These are phyloP conservation scores for Vespertilio murinus DNA, from an alignment of 2,797 vertebrate species.

Conservation along the genomic window DNA sequence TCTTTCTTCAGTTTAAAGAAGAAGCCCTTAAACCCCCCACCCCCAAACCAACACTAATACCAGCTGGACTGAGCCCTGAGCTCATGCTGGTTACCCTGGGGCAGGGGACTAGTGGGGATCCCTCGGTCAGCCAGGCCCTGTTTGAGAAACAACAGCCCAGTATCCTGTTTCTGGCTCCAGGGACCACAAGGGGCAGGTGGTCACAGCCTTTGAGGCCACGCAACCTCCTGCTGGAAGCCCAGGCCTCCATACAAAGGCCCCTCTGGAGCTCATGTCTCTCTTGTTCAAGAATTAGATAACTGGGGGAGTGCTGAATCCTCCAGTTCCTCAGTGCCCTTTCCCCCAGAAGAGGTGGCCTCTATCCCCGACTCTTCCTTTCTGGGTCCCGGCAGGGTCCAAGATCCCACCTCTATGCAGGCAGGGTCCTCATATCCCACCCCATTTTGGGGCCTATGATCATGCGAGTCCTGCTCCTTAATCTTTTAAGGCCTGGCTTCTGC, in stretches of 20 bases:
- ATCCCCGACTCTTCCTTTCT: neutral
- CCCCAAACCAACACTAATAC: neutral
- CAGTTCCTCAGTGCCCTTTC: neutral
- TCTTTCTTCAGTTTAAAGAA: neutral
- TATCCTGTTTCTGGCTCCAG: neutral
- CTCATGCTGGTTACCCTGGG: neutral
- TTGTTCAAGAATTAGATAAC: neutral
- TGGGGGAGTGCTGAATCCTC: neutral
- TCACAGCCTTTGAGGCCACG: neutral
- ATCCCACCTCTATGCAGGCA: neutral
- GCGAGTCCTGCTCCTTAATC: neutral
- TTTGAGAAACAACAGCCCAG: neutral
- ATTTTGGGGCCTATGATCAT: neutral
- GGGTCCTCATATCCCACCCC: neutral
- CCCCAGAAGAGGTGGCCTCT: neutral
- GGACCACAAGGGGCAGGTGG: neutral
- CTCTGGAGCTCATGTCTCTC: neutral
- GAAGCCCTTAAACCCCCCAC: neutral
- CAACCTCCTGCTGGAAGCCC: neutral
- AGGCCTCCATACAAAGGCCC: neutral
- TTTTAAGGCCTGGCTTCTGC: neutral
- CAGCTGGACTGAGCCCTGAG: neutral
- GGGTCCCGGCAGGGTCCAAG: neutral
- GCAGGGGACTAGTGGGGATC: neutral
- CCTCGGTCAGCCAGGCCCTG: neutral